These are phyloP conservation scores for Aporophyla nigra DNA, from an alignment of 2,888 invertebrate species.

Conservation along the genomic window DNA sequence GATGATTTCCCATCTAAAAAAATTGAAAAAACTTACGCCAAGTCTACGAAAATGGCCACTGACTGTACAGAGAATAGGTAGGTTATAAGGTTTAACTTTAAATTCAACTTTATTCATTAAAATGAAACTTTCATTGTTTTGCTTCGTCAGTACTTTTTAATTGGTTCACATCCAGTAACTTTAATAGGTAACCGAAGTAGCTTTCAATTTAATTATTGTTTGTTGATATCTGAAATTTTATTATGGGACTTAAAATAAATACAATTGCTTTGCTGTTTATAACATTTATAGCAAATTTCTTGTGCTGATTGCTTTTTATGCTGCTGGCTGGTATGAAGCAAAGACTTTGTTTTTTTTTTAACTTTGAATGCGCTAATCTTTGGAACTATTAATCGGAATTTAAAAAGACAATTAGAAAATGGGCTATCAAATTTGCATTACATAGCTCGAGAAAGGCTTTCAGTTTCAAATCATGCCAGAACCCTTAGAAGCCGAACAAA, in stretches of 20 bases:
- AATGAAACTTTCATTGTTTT: conserved; percentile 23
- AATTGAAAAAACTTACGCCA: too few species aligned
- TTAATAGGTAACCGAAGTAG: conserved; percentile 5
- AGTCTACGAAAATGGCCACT: too few species aligned
- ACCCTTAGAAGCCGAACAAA: too few species aligned
- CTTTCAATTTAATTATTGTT: conserved; percentile 11
- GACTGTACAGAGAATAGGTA: background rate
- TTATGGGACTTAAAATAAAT: background rate
- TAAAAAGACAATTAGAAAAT: too few species aligned
- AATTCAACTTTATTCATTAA: conserved; percentile 38
- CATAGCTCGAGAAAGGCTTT: too few species aligned
- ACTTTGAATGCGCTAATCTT: too few species aligned
- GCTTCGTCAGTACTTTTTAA: background rate
- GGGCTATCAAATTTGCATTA: too few species aligned
- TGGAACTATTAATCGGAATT: too few species aligned
- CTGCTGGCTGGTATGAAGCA: too few species aligned
- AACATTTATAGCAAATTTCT: background rate
- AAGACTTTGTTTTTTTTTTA: too few species aligned
- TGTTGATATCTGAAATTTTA: background rate
- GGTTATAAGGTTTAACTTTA: background rate
- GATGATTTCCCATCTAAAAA: too few species aligned
- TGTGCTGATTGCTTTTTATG: background rate
- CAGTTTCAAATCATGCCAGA: too few species aligned
- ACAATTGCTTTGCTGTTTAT: background rate
- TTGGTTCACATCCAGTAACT: conserved; percentile 5